phyloP scores from a whole-genome alignment of 53 echinoderm and acorn worm genomes.

The Stichopus horrens region DNA sequence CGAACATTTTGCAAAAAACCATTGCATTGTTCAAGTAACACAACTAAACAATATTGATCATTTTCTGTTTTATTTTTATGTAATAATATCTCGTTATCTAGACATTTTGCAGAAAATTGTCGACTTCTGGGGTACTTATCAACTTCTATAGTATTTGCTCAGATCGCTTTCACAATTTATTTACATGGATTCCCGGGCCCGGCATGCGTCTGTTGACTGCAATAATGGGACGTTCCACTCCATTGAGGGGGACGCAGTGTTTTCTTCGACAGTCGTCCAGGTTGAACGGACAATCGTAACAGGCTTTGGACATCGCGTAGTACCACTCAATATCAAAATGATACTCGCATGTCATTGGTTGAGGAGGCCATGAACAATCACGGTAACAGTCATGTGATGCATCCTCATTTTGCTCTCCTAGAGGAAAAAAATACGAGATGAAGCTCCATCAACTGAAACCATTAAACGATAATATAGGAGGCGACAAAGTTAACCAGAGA shows the following conservation, averaged over 20 bases:
- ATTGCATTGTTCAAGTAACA: no score
- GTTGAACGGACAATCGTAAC: conserved; percentile 78
- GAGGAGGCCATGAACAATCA: conserved; percentile 51
- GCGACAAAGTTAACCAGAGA: no score
- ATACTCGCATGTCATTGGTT: conserved; percentile 61
- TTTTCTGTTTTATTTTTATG: no score
- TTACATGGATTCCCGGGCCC: conserved; percentile 75
- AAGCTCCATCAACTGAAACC: neutral
- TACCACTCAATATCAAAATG: conserved; percentile 76
- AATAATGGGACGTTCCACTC: conserved; percentile 60
- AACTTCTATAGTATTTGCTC: no score
- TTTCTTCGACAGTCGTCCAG: conserved; percentile 59
- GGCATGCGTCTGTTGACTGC: conserved; percentile 69
- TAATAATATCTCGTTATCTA: no score
- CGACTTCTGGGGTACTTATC: no score
- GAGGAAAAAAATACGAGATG: neutral
- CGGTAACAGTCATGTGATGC: conserved; percentile 60
- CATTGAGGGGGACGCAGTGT: conserved; percentile 69
- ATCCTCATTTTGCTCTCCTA: conserved; percentile 48
- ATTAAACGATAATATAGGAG: no score
- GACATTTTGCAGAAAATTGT: no score
- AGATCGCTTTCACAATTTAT: neutral
- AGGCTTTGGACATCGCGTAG: conserved; percentile 81
- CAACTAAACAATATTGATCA: no score
- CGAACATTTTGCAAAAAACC: no score